phyloP scores from a whole-genome alignment of 1,140 invertebrate species.

The Ridgeia piscesae region DNA sequence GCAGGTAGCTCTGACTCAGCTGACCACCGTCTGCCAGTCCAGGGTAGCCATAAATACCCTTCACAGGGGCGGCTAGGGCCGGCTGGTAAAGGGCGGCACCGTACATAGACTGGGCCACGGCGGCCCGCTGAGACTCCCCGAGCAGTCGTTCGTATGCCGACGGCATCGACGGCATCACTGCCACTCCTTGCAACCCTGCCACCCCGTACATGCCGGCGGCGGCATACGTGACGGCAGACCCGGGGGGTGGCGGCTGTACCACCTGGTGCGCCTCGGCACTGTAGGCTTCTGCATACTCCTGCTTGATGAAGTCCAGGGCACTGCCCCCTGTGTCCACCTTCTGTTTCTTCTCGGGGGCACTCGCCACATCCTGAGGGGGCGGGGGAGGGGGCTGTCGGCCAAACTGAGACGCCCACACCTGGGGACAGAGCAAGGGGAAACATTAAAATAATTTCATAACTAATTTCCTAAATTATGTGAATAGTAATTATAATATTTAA shows the following conservation, averaged over 20 bases:
- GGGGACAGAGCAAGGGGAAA: background rate
- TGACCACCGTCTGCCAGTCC: background rate
- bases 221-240: background rate
- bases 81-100: background rate
- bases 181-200: background rate
- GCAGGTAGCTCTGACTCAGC: background rate
- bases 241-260: background rate
- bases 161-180: background rate
- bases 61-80: background rate
- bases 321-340: conserved; percentile 10
- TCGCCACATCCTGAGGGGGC: background rate
- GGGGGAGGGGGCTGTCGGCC: background rate
- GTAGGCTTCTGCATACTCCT: conserved; percentile 16
- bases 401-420: background rate
- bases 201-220: background rate
- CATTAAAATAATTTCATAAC: too few species aligned
- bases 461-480: background rate
- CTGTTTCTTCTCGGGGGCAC: background rate
- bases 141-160: background rate
- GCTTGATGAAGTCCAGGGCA: conserved; percentile 26
- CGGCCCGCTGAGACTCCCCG: background rate
- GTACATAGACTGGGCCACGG: background rate
- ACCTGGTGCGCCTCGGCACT: background rate
- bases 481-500: background rate
- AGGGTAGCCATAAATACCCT: background rate